Evolutionary conservation across 2,888 invertebrate genomes (phyloP).

Genomic region (Anarsia innoxiella): DNA sequence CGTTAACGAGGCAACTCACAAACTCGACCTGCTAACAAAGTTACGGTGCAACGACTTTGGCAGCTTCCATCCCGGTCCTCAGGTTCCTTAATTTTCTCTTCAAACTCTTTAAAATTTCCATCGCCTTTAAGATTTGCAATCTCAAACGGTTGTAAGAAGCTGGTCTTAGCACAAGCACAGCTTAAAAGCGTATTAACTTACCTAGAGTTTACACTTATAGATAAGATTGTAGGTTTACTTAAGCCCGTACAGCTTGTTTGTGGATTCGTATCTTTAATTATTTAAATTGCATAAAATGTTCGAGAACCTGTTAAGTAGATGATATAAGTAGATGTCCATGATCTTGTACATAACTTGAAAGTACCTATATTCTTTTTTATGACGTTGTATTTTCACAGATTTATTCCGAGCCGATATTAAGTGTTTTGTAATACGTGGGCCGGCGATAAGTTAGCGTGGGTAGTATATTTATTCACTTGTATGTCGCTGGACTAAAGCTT

Average conservation of each 20-base stretch:
- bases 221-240: conserved; percentile 29
- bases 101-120: conserved; percentile 62
- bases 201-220: conserved; percentile 35
- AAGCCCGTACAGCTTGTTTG: no score
- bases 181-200: conserved; percentile 28
- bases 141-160: conserved; percentile 39
- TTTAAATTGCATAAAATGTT: no score
- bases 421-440: conserved; percentile 54
- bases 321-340: no score
- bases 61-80: conserved; percentile 31
- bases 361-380: conserved; percentile 41
- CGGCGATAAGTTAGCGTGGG: conserved; percentile 53
- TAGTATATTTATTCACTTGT: conserved; percentile 57
- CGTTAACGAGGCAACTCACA: conserved; percentile 62
- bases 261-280: no score
- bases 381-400: conserved; percentile 53
- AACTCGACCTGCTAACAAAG: conserved; percentile 45
- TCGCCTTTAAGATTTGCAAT: conserved; percentile 48
- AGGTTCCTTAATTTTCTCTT: conserved; percentile 60
- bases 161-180: conserved; percentile 23
- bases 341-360: no score
- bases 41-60: conserved; percentile 52
- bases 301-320: no score
- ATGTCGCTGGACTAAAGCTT: conserved; percentile 43
- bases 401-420: conserved; percentile 48